Percentiles rank a stretch among this genome's conserved stretches.
These are phyloP conservation scores for Chelon auratus DNA, from an alignment of 2,797 vertebrate species.

Conservation along the genomic window DNA sequence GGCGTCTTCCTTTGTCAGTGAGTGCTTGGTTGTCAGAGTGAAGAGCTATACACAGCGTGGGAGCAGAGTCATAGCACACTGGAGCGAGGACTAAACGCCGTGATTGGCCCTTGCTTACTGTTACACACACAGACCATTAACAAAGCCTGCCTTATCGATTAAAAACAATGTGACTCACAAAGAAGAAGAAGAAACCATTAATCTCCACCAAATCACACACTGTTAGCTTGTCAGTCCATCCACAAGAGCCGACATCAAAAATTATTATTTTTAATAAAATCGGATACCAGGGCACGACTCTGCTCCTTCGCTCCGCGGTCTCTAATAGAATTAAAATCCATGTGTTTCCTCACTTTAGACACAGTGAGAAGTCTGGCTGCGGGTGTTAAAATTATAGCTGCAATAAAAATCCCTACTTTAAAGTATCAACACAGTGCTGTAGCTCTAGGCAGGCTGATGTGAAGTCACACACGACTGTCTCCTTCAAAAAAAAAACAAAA, in stretches of 20 bases:
- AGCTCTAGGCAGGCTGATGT: constrained; percentile 4
- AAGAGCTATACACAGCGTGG: constrained; percentile 10
- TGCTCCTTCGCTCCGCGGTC: not conserved
- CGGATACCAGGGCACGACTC: not conserved
- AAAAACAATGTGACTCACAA: constrained; percentile 32
- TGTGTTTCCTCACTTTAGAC: constrained; percentile 29
- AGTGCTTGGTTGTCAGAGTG: constrained; percentile 10
- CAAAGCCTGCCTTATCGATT: constrained; percentile 39
- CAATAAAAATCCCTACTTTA: constrained; percentile 10
- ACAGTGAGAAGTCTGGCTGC: not conserved
- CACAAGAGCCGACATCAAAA: no score
- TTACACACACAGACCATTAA: constrained; percentile 38
- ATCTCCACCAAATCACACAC: constrained; percentile 19
- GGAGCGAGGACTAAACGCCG: constrained; percentile 25
- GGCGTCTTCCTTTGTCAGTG: constrained; percentile 15
- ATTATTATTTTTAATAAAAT: no score
- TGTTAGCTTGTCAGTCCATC: constrained; percentile 6
- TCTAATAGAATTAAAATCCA: constrained; percentile 40
- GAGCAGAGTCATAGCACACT: constrained; percentile 18
- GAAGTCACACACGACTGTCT: constrained; percentile 1
- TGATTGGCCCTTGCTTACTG: constrained; percentile 16
- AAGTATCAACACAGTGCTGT: not conserved
- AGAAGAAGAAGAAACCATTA: constrained; percentile 42
- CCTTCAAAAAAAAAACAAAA: constrained; percentile 5
- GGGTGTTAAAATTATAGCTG: constrained; percentile 11